Base-by-base conservation (phyloP, 1,140 invertebrate species). In the Orchestia grillus region DNA sequence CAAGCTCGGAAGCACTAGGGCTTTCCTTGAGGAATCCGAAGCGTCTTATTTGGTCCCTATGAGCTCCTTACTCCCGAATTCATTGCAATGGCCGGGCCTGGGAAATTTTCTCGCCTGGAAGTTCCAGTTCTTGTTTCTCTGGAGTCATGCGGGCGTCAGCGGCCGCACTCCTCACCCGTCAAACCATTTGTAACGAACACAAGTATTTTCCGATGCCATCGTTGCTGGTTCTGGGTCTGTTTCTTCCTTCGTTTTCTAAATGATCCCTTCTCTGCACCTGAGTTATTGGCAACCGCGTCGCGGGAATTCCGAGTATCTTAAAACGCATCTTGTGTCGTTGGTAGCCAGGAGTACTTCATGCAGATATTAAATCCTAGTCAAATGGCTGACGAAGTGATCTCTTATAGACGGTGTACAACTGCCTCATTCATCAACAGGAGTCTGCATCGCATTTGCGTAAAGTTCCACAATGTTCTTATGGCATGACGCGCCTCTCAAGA, bases 1-100 rank as follows among this genome's bases (percentile, higher is more conserved):
- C 62, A 77, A 23, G 62, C 15, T 77, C 62, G 28, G 62, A 77
- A 77, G 62, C 62, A 77, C 62, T 77, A 77, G 11, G 11, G 62
- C 15, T 77, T 77, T 77, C 62, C 62, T 77, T 77, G 62, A 77
- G 62, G 62, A 77, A 77, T 77, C 62, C 62, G 62, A 77, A 77
- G 62, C 62, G 62, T 77, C 62, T 77, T 77, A 77, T 77, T 77
- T 77, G 62, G 62, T 77, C 62, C 62, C 62, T 77, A 77, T 77
- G 62, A 77, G 11, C 62, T 77, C 62, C 62, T 77, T 77, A 77
- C 62, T 77, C 36, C 62, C 62, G 62, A 77, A 77, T 77, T 77
- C 62, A 77, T 77, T 77, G 62, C 62, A 77, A 77, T 77, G 62
- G 62, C 15, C 62, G 62, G 36, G 62, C 62, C 36, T 77, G 62